Evolutionary conservation across 2,797 vertebrate genomes (phyloP).

Genomic region (Meriones psammophilus): DNA sequence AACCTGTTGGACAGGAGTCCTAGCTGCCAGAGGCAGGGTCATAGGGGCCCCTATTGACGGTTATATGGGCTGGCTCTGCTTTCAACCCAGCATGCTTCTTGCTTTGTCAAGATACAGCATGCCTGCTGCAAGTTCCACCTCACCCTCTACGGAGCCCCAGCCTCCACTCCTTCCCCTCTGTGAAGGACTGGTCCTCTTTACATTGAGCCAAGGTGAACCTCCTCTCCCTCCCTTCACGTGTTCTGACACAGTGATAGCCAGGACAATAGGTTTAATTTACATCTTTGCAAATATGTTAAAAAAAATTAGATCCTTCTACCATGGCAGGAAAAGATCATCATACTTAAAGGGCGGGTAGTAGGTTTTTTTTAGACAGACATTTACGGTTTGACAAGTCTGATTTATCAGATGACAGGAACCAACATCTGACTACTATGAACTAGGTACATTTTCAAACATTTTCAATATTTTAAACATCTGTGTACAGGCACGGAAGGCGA

Average conservation of each 20-base stretch:
- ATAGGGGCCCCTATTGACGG: not conserved
- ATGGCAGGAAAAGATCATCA: not conserved
- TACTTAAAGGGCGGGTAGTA: not conserved
- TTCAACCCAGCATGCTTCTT: not conserved
- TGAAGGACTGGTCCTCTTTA: not conserved
- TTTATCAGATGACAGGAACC: not conserved
- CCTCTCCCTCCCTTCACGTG: not conserved
- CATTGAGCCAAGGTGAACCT: not conserved
- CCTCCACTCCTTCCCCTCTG: not conserved
- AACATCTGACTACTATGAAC: not conserved
- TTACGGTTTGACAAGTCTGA: not conserved
- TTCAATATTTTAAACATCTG: not conserved
- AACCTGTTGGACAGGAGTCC: not conserved
- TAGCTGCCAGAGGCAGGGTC: not conserved
- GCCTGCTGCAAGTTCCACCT: not conserved
- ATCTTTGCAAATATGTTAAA: not conserved
- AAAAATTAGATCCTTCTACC: not conserved
- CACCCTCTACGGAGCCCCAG: not conserved
- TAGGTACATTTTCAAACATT: not conserved
- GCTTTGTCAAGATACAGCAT: not conserved
- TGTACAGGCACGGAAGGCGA: not conserved
- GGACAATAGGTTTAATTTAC: not conserved
- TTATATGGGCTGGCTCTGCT: not conserved
- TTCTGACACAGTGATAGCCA: not conserved
- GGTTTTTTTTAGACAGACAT: not conserved